phyloP scores from a whole-genome alignment of 2,797 vertebrate species.

The Urocyon cinereoargenteus region DNA sequence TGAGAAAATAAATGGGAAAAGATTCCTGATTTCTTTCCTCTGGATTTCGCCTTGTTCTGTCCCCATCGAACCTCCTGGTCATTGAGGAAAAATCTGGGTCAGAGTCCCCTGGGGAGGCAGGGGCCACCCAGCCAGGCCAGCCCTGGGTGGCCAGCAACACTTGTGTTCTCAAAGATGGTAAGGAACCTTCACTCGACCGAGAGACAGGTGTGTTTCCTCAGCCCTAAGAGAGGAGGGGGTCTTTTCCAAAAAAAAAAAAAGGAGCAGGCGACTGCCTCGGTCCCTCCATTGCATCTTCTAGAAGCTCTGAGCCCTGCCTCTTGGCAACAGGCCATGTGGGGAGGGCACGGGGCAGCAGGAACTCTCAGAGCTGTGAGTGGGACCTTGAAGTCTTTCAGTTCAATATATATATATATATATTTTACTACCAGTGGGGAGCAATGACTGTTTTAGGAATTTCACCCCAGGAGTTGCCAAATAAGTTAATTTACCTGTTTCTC shows the following conservation, averaged over 20 bases:
- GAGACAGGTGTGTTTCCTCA: background rate
- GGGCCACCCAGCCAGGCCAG: background rate
- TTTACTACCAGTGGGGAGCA: background rate
- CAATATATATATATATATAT: background rate
- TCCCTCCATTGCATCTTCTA: rapidly evolving
- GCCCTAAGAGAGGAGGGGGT: background rate
- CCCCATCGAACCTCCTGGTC: background rate
- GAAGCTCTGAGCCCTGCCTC: background rate
- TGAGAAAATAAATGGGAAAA: slow-evolving; percentile 53
- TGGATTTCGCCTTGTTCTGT: background rate
- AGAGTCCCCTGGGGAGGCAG: background rate
- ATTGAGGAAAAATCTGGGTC: background rate
- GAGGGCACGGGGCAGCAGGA: background rate
- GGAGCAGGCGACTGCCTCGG: background rate
- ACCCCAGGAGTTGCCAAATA: slow-evolving; percentile 58
- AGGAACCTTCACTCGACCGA: background rate
- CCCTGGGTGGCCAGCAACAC: rapidly evolving
- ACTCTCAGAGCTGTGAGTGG: background rate
- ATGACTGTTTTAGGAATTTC: slow-evolving; percentile 69
- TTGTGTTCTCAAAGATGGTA: background rate
- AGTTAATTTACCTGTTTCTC: slow-evolving; percentile 70
- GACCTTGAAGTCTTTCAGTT: background rate
- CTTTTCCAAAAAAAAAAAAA: background rate
- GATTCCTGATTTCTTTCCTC: slow-evolving; percentile 52
- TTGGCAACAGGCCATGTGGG: background rate